These are phyloP conservation scores for Cyprinodon variegatus DNA, from an alignment of 2,113 vertebrate species.

Conservation along the genomic window DNA sequence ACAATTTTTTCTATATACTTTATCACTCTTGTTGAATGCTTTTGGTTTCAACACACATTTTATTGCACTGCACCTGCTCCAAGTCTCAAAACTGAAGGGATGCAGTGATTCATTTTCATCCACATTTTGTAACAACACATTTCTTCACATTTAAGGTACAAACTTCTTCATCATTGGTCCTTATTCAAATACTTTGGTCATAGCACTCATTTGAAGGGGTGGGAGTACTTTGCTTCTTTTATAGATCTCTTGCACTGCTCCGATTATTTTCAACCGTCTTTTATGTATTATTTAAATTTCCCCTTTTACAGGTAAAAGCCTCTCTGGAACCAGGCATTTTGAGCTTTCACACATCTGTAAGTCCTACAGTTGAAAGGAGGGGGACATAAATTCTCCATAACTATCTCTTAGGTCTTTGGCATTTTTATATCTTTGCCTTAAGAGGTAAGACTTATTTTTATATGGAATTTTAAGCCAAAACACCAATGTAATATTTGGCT, in stretches of 20 bases:
- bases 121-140: too few relatives aligned
- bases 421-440: neutral
- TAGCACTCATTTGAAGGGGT: neutral
- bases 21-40: too few relatives aligned
- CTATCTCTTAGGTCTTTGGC: neutral
- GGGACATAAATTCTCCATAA: neutral
- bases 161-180: neutral
- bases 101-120: too few relatives aligned
- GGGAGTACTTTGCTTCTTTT: neutral
- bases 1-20: neutral
- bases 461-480: too few relatives aligned
- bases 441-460: too few relatives aligned
- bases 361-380: neutral
- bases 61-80: too few relatives aligned
- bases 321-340: neutral
- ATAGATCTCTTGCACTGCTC: neutral
- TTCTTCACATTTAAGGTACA: too few relatives aligned
- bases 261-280: neutral
- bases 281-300: neutral
- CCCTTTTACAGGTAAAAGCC: slow-evolving; percentile 1
- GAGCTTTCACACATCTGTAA: neutral
- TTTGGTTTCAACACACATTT: too few relatives aligned
- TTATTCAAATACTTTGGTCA: neutral
- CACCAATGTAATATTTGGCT: too few relatives aligned
- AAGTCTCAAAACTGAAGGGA: too few relatives aligned